Evolutionary conservation across 2,797 vertebrate genomes (phyloP), one percentile per base, ranked within the genome.

Genomic region (Limnodromus scolopaceus): DNA sequence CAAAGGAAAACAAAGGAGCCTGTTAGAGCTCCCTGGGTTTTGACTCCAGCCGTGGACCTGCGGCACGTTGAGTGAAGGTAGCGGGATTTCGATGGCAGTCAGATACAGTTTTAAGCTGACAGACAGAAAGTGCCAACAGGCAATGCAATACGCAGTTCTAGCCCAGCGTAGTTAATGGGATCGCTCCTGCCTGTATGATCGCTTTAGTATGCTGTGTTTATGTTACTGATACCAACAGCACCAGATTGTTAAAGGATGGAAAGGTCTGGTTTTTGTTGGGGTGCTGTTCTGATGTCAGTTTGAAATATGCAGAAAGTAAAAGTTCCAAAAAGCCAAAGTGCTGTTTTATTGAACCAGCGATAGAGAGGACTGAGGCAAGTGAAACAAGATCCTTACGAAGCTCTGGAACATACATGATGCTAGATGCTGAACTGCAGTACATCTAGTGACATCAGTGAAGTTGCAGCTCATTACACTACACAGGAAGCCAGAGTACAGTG

Each of bases 241-340:
- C 58, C 38, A 68, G 36, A 32, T 66, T 88, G 84, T 61, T 76
- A 70, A 79, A 87, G 61, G 61, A 83, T 68, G 57, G 60, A 84
- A 85, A 77, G 39, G 49, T 89, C 93, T 95, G 95, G 89, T 63
- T 96, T 95, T 89, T 71, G 92, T 91, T 93, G 75, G 45, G 51
- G 28, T 79, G 46, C 63, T 54, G 39, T 71, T 92, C 72, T 58
- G 36, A 49, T 86, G 92, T 94, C 92, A 89, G 48, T 92, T 94
- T 95, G 89, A 96, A 88, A 96, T 88, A 72, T 0, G 2, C 61
- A 90, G 89, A 94, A 95, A 95, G 54, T 41, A 87, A 94, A 95
- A 94, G 85, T 89, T 93, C 51, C 0, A 0, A 72, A 91, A 90
- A 94, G 89, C 58, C 34, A 4, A 93, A 94, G 87, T 90, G 65